Conservation (phyloP, 2,888 invertebrate genomes). For the Drosophila formosana region DNA sequence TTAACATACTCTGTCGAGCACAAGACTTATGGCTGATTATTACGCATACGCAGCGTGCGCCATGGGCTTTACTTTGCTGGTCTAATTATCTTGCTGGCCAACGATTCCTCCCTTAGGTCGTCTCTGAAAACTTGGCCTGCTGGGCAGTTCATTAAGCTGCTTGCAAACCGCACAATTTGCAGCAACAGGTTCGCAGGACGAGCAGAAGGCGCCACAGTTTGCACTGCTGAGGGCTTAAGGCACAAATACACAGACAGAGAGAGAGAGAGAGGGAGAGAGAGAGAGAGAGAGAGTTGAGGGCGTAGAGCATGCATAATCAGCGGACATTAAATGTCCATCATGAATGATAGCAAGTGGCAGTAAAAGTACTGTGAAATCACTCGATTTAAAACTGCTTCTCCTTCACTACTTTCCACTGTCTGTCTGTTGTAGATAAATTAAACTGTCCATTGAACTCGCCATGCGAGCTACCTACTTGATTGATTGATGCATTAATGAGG, state of each 20-base stretch:
- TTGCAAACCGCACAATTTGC: conserved; percentile 47
- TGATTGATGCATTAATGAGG: conserved; percentile 34
- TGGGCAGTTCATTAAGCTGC: conserved; percentile 35
- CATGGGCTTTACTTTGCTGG: not conserved
- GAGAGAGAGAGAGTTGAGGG: not conserved
- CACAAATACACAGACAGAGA: not conserved
- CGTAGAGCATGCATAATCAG: conserved; percentile 15
- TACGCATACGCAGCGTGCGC: conserved; percentile 34
- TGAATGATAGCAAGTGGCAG: conserved; percentile 24
- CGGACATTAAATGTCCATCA: conserved; percentile 17
- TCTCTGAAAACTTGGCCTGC: not conserved
- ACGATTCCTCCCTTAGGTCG: not conserved
- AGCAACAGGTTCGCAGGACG: conserved; percentile 40
- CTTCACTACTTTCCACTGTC: not conserved
- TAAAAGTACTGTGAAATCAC: conserved; percentile 32
- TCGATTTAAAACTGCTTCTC: conserved; percentile 19
- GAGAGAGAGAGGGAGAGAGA: not conserved
- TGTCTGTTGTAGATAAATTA: conserved; percentile 6
- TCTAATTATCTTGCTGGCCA: conserved; percentile 9
- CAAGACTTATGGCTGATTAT: conserved; percentile 1
- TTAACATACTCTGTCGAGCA: not conserved
- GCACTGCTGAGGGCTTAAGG: conserved; percentile 5
- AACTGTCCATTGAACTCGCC: conserved; percentile 28
- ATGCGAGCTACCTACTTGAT: conserved; percentile 19
- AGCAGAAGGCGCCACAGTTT: not conserved